Conservation (phyloP, 2,113 vertebrate species). For the Paratilapia polleni region DNA sequence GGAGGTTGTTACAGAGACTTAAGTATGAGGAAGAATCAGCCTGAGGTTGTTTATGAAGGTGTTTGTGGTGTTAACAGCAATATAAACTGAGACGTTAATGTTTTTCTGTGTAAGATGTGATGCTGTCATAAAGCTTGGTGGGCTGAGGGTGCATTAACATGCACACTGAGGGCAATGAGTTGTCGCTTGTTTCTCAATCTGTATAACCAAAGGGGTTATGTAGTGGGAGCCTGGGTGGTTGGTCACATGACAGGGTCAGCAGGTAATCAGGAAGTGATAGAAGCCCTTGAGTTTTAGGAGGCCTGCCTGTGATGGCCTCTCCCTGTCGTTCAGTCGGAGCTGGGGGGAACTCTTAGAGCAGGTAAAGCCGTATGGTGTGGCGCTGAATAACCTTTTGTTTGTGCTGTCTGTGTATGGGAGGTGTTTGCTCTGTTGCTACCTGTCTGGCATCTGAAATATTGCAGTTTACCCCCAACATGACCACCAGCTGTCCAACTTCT, state of each 20-base stretch:
- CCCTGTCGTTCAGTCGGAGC: rapidly evolving
- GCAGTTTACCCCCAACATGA: too few species aligned
- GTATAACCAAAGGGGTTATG: neutral
- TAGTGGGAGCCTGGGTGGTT: neutral
- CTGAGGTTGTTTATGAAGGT: neutral
- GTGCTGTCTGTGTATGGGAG: neutral
- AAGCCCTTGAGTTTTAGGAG: neutral
- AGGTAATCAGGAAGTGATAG: neutral
- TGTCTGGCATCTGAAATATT: too few species aligned
- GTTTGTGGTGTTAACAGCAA: neutral
- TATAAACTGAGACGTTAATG: neutral
- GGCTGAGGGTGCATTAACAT: neutral
- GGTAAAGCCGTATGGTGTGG: neutral
- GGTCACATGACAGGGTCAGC: neutral
- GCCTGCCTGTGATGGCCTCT: neutral
- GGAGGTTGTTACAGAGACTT: neutral
- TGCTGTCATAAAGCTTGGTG: neutral
- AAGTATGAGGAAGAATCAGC: neutral
- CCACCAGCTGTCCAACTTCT: too few species aligned
- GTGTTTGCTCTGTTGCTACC: neutral
- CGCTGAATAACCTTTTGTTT: neutral
- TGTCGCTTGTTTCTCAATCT: neutral
- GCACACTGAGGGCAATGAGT: too few species aligned
- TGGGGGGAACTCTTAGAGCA: neutral
- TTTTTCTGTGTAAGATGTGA: neutral